Evolutionary conservation across 2,888 invertebrate species (phyloP), one percentile per base, ranked within the genome.

Genomic region (Beris morrisii): DNA sequence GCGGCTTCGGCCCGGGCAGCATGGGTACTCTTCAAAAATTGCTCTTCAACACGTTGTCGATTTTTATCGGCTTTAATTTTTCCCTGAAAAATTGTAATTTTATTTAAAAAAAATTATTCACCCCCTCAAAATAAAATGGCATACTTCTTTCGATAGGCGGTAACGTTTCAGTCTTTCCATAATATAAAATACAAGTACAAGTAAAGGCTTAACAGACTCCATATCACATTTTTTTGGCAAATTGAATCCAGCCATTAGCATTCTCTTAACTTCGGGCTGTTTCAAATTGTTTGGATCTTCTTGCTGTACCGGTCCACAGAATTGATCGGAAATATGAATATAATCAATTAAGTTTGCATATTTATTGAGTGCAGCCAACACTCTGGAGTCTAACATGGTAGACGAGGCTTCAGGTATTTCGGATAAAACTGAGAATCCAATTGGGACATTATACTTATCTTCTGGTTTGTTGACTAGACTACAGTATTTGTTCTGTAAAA

Each of bases 301-400:
- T 76, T 90, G 88, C 77, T 90, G 90, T 80, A 95, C 93, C 32
- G 88, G 87, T 45, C 98, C 98, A 72, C 92, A 90, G 83, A 89
- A 99, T 77, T 97, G 93, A 83, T 99, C 99, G 65, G 97, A 97
- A 75, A 99, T 88, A 83, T 99, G 98, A 79, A 99, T 91, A 81
- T 91, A 98, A 80, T 99, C 97, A 75, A 99, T 87, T 77, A 88
- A 84, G 68, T 88, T 86, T 73, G 91, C 87, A 83, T 91, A 95
- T 82, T 91, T 95, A 71, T 86, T 84, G 67, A 95, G 84, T 66
- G 91, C 88, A 69, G 90, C 86, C 50, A 87, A 82, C 69, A 92
- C 85, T 77, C 92, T 88, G 67, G 90, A 84, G 83, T 97, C 97
- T 72, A 97, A 83, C 74, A 97, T 83, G 68, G 90, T 88, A 67